Evolutionary conservation across 2,113 vertebrate species (phyloP), one percentile per base, ranked within the genome.

Genomic region (Mastomys coucha): DNA sequence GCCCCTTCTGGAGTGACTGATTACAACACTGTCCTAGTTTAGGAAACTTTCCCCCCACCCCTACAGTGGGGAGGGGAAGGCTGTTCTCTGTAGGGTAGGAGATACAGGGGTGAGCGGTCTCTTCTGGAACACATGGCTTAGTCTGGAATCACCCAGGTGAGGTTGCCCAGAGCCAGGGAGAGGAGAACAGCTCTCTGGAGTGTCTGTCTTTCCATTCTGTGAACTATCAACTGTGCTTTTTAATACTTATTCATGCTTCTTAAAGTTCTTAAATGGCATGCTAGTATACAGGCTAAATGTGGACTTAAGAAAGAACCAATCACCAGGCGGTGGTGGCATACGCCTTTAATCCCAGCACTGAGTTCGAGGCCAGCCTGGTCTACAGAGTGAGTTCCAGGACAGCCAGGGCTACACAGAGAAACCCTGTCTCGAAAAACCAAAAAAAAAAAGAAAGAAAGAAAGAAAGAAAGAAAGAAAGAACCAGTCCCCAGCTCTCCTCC

Each of bases 1-100:
- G 78, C 26, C 82, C 93, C 96, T 96, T 97, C 20, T 87, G 96
- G 95, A 96, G 97, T 14, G 39, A 94, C 17, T 7, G 39, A 4
- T 24, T n/a, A 91, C 60, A 65, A 92, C n/a, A 63, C 49, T 94
- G 96, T 73, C 91, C 94, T 97, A 53, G 7, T 97, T 97, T 33
- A 11, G n/a, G 90, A 3, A 2, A 75, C 75, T 72, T 70, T 45
- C 45, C 45, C 45, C 5, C 45, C n/a, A n/a, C n/a, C 4, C 5
- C 49, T 49, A 90, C 94, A 65, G 67, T 70, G 51, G 16, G 22
- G 86, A 81, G 33, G 70, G 87, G 93, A 93, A 67, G 75, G 26
- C 53, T 92, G 2, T 93, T 39, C 45, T 88, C 81, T 24, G 1
- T 0, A 0, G 36, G 69, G 60, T 14, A 22, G 51, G n/a, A 51